A percentile compares a stretch with the other conserved stretches of the same genome.
phyloP scores from a whole-genome alignment of 2,113 vertebrate species.

The Mus pahari region DNA sequence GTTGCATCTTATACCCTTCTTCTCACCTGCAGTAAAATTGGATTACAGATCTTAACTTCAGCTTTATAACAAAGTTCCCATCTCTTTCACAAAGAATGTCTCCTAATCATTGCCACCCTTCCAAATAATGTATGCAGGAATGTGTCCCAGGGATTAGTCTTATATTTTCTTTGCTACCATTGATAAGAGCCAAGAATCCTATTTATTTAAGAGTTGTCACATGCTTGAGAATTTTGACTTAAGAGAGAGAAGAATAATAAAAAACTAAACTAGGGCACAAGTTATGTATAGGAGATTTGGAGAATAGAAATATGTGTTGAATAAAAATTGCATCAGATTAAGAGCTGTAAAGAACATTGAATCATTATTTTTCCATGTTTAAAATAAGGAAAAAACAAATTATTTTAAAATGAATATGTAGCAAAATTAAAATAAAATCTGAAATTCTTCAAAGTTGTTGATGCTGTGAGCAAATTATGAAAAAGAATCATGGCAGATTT shows the following conservation, averaged over 20 bases:
- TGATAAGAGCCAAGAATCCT: neutral
- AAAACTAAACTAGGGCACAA: neutral
- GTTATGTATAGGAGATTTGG: neutral
- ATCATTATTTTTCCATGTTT: neutral
- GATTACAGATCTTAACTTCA: neutral
- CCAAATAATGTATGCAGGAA: fast-evolving
- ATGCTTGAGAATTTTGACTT: neutral
- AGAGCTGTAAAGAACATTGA: neutral
- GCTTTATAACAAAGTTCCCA: neutral
- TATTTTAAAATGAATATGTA: neutral
- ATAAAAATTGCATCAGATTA: neutral
- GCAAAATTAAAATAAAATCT: neutral
- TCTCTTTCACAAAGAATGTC: neutral
- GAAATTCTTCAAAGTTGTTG: neutral
- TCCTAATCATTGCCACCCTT: neutral
- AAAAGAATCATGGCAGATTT: neutral
- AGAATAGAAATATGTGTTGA: neutral
- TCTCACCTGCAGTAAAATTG: neutral
- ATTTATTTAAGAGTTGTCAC: neutral
- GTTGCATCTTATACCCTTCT: neutral
- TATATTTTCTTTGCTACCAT: neutral
- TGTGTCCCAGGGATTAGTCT: fast-evolving
- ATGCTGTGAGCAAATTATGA: neutral
- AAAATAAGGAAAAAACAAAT: neutral
- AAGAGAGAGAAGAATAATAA: neutral